Percentiles rank a stretch among this genome's conserved stretches.
phyloP scores from a whole-genome alignment of 2,797 vertebrate genomes.

The Melanotaenia parkinsoni region DNA sequence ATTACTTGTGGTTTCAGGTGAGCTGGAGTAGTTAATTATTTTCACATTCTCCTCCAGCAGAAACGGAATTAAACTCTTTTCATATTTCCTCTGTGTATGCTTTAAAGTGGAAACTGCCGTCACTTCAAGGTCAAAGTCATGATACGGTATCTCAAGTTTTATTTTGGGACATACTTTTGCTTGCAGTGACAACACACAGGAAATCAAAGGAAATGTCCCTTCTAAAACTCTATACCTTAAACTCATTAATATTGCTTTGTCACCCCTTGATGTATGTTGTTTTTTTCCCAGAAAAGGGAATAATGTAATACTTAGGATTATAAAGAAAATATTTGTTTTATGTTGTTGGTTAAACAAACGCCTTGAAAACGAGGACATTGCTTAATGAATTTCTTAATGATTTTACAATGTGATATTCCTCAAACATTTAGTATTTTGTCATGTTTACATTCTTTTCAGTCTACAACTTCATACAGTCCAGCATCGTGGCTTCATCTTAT shows the following conservation, averaged over 20 bases:
- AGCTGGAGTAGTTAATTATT: constrained; percentile 39
- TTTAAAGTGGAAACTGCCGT: constrained; percentile 22
- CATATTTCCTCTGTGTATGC: constrained; percentile 17
- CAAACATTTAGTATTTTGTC: not conserved
- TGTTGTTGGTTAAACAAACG: not conserved
- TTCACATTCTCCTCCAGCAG: not conserved
- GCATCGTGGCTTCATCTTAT: constrained; percentile 2
- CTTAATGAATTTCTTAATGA: too few relatives aligned
- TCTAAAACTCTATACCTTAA: not conserved
- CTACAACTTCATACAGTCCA: not conserved
- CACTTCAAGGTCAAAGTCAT: constrained; percentile 42
- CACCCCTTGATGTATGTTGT: not conserved
- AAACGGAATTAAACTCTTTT: not conserved
- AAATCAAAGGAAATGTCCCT: constrained; percentile 7
- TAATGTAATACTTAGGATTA: not conserved
- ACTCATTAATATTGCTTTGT: not conserved
- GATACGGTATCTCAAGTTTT: constrained; percentile 34
- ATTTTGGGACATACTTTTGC: constrained; percentile 38
- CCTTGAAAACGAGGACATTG: not conserved
- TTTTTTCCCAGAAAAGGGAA: not conserved
- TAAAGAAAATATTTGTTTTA: not conserved
- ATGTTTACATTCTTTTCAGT: constrained; percentile 1
- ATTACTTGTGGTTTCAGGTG: constrained; percentile 36
- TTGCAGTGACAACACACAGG: constrained; percentile 27
- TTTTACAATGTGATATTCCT: not conserved